phyloP scores from a whole-genome alignment of 1,140 invertebrate genomes.

The Leptestheria dahalacensis region DNA sequence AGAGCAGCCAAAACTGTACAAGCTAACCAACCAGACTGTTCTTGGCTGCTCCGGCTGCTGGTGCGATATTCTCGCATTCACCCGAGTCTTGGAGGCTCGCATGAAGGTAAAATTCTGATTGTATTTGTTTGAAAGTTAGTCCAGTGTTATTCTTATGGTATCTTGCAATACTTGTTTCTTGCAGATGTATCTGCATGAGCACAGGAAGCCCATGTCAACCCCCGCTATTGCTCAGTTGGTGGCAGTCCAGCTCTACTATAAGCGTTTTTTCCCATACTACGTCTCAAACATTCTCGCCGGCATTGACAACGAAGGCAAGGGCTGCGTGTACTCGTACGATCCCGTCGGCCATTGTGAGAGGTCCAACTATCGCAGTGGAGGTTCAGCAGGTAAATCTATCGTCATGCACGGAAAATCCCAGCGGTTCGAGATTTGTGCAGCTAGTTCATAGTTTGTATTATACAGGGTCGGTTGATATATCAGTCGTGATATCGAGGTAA shows the following conservation, averaged over 20 bases:
- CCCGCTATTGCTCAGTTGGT: slow-evolving; percentile 86
- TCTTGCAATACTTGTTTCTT: slow-evolving; percentile 21
- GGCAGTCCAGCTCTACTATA: slow-evolving; percentile 89
- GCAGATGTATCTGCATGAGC: slow-evolving; percentile 89
- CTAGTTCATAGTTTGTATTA: too few species aligned
- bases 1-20: slow-evolving; percentile 69
- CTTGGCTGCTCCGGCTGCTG: slow-evolving; percentile 86
- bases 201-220: slow-evolving; percentile 84
- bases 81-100: slow-evolving; percentile 64
- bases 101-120: slow-evolving; percentile 44
- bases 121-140: slow-evolving; percentile 1
- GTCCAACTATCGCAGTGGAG: slow-evolving; percentile 61
- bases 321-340: slow-evolving; percentile 89
- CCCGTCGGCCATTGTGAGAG: slow-evolving; percentile 87
- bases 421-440: too few species aligned
- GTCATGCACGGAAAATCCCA: too few species aligned
- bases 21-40: slow-evolving; percentile 63
- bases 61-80: slow-evolving; percentile 91
- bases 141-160: neutral
- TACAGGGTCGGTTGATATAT: too few species aligned
- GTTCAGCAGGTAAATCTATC: slow-evolving; percentile 46
- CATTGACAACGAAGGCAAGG: slow-evolving; percentile 70
- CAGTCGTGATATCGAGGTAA: too few species aligned
- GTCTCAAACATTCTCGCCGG: slow-evolving; percentile 90
- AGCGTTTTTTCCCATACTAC: slow-evolving; percentile 97